phyloP scores from a whole-genome alignment of 2,888 invertebrate species.

The Nysson spinosus region DNA sequence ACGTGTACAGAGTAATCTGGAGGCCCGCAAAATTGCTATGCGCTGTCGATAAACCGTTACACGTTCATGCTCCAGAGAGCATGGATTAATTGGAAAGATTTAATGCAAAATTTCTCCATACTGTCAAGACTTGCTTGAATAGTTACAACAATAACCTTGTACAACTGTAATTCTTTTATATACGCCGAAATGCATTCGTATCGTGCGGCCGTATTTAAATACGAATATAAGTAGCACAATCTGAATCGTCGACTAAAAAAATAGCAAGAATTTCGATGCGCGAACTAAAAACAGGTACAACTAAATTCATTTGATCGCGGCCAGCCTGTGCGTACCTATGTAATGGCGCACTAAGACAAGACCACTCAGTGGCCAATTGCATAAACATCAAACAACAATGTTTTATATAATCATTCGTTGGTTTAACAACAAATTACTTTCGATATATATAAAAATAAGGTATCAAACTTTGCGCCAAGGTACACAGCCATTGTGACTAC shows the following conservation, averaged over 20 bases:
- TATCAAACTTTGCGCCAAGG: conserved; percentile 75
- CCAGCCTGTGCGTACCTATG: conserved; percentile 59
- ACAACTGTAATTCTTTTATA: background rate
- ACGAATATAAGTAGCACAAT: conserved; percentile 40
- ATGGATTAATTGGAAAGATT: conserved; percentile 25
- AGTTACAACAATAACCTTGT: conserved; percentile 4
- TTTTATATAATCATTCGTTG: conserved; percentile 68
- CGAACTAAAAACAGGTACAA: conserved; percentile 69
- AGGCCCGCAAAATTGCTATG: conserved; percentile 59
- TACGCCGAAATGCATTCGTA: conserved; percentile 37
- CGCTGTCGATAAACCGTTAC: conserved; percentile 48
- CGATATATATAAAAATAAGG: conserved; percentile 76
- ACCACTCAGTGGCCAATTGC: conserved; percentile 74
- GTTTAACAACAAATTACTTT: conserved; percentile 73
- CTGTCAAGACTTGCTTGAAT: background rate
- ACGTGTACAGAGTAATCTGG: conserved; percentile 58
- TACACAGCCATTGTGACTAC: conserved; percentile 77
- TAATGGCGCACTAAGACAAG: conserved; percentile 60
- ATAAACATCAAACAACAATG: conserved; percentile 74
- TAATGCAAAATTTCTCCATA: background rate
- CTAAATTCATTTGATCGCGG: conserved; percentile 62
- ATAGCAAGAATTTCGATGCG: conserved; percentile 60
- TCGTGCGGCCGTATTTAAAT: conserved; percentile 59
- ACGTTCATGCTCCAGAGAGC: conserved; percentile 5
- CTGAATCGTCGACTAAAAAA: conserved; percentile 56